Evolutionary conservation across 2,113 vertebrate genomes (phyloP).

Genomic region (Erythrolamprus reginae): DNA sequence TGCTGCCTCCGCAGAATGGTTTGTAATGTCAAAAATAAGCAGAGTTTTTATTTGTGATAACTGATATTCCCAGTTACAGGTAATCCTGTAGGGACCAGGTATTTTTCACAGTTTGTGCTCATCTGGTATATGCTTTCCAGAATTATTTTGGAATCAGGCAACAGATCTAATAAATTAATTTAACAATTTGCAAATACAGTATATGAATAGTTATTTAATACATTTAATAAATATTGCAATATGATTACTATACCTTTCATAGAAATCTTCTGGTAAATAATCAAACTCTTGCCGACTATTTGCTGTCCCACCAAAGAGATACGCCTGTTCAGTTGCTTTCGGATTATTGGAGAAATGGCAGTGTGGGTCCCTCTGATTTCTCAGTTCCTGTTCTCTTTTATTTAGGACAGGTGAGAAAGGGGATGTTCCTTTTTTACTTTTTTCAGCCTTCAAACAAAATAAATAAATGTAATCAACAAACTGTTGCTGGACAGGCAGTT

Average conservation of each 20-base stretch:
- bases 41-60: not conserved
- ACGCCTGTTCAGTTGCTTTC: conserved; percentile 66
- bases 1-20: not conserved
- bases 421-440: conserved; percentile 69
- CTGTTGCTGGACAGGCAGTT: not conserved
- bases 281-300: conserved; percentile 88
- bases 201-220: not conserved
- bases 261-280: conserved; percentile 75
- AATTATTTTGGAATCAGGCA: not conserved
- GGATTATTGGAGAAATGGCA: conserved; percentile 78
- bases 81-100: not conserved
- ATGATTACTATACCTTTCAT: conserved; percentile 70
- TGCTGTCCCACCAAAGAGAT: conserved; percentile 82
- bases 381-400: conserved; percentile 60
- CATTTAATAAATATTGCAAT: not conserved
- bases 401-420: conserved; percentile 64
- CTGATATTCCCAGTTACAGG: not conserved
- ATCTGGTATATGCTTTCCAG: not conserved
- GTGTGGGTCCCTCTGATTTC: conserved; percentile 52
- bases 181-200: not conserved
- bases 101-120: not conserved
- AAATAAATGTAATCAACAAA: conserved; percentile 15
- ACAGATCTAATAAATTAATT: not conserved
- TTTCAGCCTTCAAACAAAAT: conserved; percentile 69
- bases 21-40: not conserved